phyloP scores from a whole-genome alignment of 2,113 vertebrate species.

The Tetrax tetrax region DNA sequence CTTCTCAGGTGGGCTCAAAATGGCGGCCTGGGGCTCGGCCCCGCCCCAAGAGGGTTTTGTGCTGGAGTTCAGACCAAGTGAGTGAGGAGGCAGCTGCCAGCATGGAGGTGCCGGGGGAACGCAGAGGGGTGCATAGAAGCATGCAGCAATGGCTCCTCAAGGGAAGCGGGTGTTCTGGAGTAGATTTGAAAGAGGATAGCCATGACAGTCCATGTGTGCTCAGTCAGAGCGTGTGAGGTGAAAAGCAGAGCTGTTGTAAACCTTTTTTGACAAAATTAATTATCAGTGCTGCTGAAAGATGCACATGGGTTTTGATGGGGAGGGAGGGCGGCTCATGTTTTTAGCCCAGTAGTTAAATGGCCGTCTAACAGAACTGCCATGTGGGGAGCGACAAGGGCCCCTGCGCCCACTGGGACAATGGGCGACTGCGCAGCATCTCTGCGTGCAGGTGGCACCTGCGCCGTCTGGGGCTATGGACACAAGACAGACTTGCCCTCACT shows the following conservation, averaged over 20 bases:
- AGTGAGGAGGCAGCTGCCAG: background rate
- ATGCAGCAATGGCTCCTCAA: accelerated
- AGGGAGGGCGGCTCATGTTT: accelerated
- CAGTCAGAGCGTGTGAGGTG: accelerated
- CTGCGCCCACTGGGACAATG: accelerated
- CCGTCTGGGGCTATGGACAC: accelerated
- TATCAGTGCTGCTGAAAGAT: background rate
- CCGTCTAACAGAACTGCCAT: accelerated
- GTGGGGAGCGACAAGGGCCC: accelerated
- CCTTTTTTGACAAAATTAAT: background rate
- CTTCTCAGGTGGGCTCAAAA: background rate
- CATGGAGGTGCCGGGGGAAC: accelerated
- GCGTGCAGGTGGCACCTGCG: accelerated
- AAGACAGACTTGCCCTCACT: background rate
- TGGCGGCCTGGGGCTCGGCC: accelerated
- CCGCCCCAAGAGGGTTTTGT: accelerated
- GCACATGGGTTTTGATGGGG: accelerated
- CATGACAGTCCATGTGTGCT: accelerated
- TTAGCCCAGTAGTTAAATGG: accelerated
- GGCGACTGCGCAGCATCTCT: accelerated
- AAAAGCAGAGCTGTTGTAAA: background rate
- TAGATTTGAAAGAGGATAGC: background rate
- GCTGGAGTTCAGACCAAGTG: accelerated
- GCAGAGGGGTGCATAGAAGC: accelerated
- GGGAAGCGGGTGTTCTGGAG: accelerated